These are phyloP conservation scores for Leuciscus idus DNA, from an alignment of 2,113 vertebrate genomes.

Conservation along the genomic window DNA sequence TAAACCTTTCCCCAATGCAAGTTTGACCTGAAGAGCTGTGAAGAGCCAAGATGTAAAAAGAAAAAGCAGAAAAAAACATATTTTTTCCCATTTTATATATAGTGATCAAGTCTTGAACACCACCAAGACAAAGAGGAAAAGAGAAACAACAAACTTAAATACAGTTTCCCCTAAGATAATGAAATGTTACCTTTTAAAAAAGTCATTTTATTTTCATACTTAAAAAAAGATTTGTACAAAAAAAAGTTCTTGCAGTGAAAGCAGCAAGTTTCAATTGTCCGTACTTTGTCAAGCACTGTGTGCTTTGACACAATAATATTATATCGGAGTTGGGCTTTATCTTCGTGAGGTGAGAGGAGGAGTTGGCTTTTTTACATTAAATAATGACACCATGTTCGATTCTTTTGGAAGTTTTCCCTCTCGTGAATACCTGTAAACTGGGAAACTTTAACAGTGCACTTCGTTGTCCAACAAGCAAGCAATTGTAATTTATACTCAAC, in stretches of 20 bases:
- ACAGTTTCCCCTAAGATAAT: constrained; percentile 93
- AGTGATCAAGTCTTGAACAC: constrained; percentile 92
- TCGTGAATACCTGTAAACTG: constrained; percentile 95
- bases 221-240: constrained; percentile 89
- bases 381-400: constrained; percentile 79
- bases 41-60: constrained; percentile 88
- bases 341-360: constrained; percentile 64
- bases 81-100: constrained; percentile 78
- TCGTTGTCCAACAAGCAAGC: constrained; percentile 91
- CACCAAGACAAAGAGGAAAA: constrained; percentile 90
- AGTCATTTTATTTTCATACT: constrained; percentile 88
- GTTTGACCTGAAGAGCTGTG: constrained; percentile 99
- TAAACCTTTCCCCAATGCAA: constrained; percentile 98
- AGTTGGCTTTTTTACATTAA: constrained; percentile 76
- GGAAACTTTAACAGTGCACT: constrained; percentile 98
- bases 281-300: constrained; percentile 83
- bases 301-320: constrained; percentile 62
- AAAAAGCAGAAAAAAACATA: constrained; percentile 83
- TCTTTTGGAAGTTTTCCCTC: constrained; percentile 89
- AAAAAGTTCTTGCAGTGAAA: constrained; percentile 86
- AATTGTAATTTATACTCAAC: constrained; percentile 89
- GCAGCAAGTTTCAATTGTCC: constrained; percentile 86
- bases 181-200: constrained; percentile 84
- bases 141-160: constrained; percentile 86
- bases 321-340: constrained; percentile 74